Evolutionary conservation across 2,888 invertebrate genomes (phyloP).

Genomic region (Alloplasta piceator): DNA sequence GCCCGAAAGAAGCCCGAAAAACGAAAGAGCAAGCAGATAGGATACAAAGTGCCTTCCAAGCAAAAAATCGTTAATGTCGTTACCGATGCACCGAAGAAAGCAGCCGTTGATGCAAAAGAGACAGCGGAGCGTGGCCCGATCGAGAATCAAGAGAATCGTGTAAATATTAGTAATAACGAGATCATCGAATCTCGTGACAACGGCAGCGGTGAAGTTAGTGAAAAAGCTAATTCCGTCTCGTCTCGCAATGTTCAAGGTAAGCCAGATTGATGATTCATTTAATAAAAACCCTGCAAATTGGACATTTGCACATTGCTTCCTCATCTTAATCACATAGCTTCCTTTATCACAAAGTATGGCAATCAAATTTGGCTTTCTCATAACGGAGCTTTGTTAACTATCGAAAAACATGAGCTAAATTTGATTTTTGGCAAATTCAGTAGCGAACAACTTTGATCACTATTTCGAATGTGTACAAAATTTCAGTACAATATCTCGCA

Average conservation of each 20-base stretch:
- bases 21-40: slow-evolving; percentile 72
- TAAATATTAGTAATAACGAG: slow-evolving; percentile 74
- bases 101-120: slow-evolving; percentile 60
- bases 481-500: too few relatives aligned
- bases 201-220: slow-evolving; percentile 22
- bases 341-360: too few relatives aligned
- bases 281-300: too few relatives aligned
- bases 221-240: slow-evolving; percentile 38
- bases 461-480: too few relatives aligned
- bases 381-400: too few relatives aligned
- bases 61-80: slow-evolving; percentile 69
- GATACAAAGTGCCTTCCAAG: slow-evolving; percentile 76
- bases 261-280: slow-evolving; percentile 11
- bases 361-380: too few relatives aligned
- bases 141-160: slow-evolving; percentile 81
- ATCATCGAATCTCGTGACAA: slow-evolving; percentile 47
- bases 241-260: slow-evolving; percentile 39
- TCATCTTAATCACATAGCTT: too few relatives aligned
- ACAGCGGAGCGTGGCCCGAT: slow-evolving; percentile 70
- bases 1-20: slow-evolving; percentile 74
- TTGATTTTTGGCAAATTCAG: too few relatives aligned
- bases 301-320: too few relatives aligned
- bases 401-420: too few relatives aligned
- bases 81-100: slow-evolving; percentile 67
- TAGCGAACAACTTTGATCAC: too few relatives aligned